Percentiles rank a stretch among this genome's conserved stretches.
Evolutionary conservation across 1,140 invertebrate genomes (phyloP).

Genomic region (Macrotrachela quadricornifera): DNA sequence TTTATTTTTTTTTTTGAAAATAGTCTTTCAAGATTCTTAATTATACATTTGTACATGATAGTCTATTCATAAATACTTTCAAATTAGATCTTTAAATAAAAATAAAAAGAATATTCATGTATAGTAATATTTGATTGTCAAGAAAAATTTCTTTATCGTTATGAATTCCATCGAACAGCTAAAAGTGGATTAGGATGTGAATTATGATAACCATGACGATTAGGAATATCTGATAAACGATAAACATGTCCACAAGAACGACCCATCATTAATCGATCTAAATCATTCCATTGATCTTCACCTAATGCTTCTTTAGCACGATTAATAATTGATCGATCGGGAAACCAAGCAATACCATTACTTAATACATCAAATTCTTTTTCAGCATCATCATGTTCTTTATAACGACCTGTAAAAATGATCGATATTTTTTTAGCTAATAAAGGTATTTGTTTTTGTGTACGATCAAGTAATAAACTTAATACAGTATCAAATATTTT

Average conservation of each 20-base stretch:
- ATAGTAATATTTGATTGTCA: no score
- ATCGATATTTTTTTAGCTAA: conserved; percentile 12
- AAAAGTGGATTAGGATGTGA: conserved; percentile 9
- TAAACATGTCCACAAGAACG: conserved; percentile 11
- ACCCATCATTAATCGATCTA: conserved; percentile 9
- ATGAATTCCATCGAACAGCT: no score
- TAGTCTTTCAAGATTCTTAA: no score
- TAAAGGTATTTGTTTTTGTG: neutral
- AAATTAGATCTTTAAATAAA: no score
- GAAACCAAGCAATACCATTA: conserved; percentile 12
- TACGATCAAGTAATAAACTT: neutral
- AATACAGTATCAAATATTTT: conserved; percentile 9
- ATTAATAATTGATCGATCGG: conserved; percentile 10
- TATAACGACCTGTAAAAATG: conserved; percentile 12
- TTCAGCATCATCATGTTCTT: neutral
- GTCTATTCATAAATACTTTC: no score
- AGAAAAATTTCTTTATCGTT: no score
- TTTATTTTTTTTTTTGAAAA: no score
- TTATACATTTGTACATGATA: no score
- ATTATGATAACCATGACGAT: conserved; percentile 13
- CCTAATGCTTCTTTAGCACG: conserved; percentile 10
- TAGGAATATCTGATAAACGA: conserved; percentile 13
- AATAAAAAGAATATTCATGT: no score
- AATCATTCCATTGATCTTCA: conserved; percentile 12
- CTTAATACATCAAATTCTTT: conserved; percentile 4